Evolutionary conservation across 2,113 vertebrate genomes (phyloP).

Genomic region (Camelus bactrianus): DNA sequence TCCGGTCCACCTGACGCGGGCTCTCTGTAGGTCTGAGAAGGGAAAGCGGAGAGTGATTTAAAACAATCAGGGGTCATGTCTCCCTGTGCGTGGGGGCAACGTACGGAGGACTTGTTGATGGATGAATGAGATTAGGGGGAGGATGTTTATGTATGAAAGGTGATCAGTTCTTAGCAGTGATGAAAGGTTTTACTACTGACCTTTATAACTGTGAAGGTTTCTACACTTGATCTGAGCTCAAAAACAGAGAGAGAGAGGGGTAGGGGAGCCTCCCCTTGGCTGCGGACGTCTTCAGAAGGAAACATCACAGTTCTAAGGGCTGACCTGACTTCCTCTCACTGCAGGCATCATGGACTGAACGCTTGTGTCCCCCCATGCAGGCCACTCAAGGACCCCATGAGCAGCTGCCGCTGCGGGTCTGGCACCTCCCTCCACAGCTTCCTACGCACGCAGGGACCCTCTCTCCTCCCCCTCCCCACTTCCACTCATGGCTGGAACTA

Average conservation of each 20-base stretch:
- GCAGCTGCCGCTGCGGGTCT: fast-evolving
- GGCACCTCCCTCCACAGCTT: not conserved
- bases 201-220: slow-evolving; percentile 86
- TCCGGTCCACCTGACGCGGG: slow-evolving; percentile 77
- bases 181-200: slow-evolving; percentile 87
- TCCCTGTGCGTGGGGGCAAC: not conserved
- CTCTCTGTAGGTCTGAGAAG: slow-evolving; percentile 87
- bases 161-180: slow-evolving; percentile 88
- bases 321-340: fast-evolving
- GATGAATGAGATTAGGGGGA: not conserved
- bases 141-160: not conserved
- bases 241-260: not conserved
- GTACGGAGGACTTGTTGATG: too few relatives aligned
- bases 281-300: too few relatives aligned
- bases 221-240: slow-evolving; percentile 98
- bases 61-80: not conserved
- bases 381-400: too few relatives aligned
- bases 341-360: not conserved
- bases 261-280: not conserved
- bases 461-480: not conserved
- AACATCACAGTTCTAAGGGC: fast-evolving
- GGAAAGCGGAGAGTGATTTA: slow-evolving; percentile 54
- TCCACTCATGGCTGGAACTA: slow-evolving; percentile 66
- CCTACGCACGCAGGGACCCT: not conserved
- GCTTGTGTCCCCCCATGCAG: not conserved